A percentile compares a stretch with the other conserved stretches of the same genome.
Conservation (phyloP, 2,888 invertebrate genomes). For the Leptura quadrifasciata region DNA sequence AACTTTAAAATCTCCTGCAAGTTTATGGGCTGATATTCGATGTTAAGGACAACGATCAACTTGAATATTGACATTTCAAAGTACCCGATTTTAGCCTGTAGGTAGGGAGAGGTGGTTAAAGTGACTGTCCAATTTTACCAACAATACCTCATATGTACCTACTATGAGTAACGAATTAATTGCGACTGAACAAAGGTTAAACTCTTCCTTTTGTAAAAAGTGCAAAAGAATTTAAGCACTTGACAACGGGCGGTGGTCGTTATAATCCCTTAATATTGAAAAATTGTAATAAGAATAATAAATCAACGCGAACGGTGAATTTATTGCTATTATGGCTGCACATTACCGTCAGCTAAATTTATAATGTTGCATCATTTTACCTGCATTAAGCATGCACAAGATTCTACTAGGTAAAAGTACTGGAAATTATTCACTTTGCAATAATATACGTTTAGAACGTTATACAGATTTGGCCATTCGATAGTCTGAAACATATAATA, state of each 20-base stretch:
- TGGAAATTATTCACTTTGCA: background rate
- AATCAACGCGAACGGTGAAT: conserved; percentile 15
- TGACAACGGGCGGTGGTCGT: conserved; percentile 2
- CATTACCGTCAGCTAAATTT: conserved; percentile 25
- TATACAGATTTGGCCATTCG: too few species aligned
- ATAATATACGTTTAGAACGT: too few species aligned
- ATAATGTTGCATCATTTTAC: conserved; percentile 10
- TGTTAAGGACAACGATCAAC: too few species aligned
- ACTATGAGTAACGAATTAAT: background rate
- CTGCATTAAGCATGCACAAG: background rate
- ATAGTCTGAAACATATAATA: too few species aligned
- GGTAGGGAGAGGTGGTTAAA: too few species aligned
- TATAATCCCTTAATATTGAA: conserved; percentile 23
- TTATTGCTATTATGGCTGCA: conserved; percentile 22
- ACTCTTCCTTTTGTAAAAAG: background rate
- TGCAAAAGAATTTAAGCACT: conserved; percentile 1
- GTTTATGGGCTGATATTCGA: too few species aligned
- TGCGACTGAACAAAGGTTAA: background rate
- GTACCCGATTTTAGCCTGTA: too few species aligned
- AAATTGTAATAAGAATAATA: conserved; percentile 23
- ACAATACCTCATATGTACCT: too few species aligned
- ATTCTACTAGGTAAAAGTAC: background rate
- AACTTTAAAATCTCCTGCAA: too few species aligned
- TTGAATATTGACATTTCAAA: too few species aligned
- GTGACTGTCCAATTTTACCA: too few species aligned